Base-by-base conservation (phyloP, 2,113 vertebrate genomes). In the Phrynosoma blainvillii region DNA sequence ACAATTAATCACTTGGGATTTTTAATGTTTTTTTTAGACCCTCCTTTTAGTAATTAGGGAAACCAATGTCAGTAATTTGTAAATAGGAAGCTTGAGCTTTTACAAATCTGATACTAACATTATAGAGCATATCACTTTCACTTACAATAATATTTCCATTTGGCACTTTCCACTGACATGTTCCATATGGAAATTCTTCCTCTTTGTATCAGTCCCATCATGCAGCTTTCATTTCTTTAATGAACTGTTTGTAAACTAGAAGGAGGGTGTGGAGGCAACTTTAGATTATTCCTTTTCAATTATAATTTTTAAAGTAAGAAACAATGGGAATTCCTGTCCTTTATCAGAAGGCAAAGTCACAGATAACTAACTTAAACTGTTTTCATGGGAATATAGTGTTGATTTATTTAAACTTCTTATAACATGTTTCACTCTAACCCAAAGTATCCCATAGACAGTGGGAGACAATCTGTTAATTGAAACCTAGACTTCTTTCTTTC, bases 391-490 rank as follows among this genome's bases (percentile, higher is more conserved):
- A 94, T 93, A 93, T 94, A 94, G 92, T 89, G 82, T 87, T 95
- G 92, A 82, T 16, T 42, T 11, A 93, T 94, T 95, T 95, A 96
- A 93, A 90, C 88, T 95, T 94, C 91, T 89, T 92, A 93, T 86
- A 92, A 36, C 5, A 1, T 93, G 90, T 96, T 95, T 96, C 89
- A 84, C 84, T 95, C 92, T 96, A 94, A 93, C 96, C 96, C 90
- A 95, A 93, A 95, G 96, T 96, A 95, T 95, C 92, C 91, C 73
- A 93, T 95, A 95, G 93, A 89, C 93, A 94, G 93, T 93, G 85
- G 94, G 95, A 95, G 89, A 91, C 94, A 95, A 93, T 95, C 93
- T 96, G 93, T 95, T 97, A 95, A 97, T 96, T 97, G 96, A 95
- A 96, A 96, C 90, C 90, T 91, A 92, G 84, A 86, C 90, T 90